Percentiles rank a stretch among this genome's conserved stretches.
These are phyloP conservation scores for Macheiramphus alcinus DNA, from an alignment of 2,113 vertebrate genomes.

Conservation along the genomic window DNA sequence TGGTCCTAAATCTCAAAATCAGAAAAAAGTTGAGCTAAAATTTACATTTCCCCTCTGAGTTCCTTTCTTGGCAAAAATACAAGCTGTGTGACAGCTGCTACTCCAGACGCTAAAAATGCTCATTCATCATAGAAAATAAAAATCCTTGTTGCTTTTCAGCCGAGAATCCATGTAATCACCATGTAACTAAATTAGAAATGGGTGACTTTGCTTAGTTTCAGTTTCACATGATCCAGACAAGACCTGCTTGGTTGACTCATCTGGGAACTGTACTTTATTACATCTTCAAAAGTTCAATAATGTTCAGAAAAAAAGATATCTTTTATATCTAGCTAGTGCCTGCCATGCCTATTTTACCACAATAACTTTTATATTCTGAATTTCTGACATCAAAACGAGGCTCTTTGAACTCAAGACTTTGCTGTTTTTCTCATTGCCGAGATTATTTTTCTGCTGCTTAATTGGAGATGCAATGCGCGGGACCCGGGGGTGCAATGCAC, in stretches of 20 bases:
- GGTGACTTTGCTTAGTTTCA: slow-evolving; percentile 52
- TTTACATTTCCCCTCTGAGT: background rate
- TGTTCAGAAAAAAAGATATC: background rate
- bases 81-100: slow-evolving; percentile 41
- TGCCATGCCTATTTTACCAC: background rate
- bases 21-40: background rate
- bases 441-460: background rate
- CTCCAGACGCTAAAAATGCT: slow-evolving; percentile 19
- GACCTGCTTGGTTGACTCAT: slow-evolving; percentile 38
- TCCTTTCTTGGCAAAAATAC: background rate
- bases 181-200: slow-evolving; percentile 69
- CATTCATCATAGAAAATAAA: slow-evolving; percentile 33
- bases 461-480: background rate
- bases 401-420: background rate
- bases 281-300: slow-evolving; percentile 1
- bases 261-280: background rate
- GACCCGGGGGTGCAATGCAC: fast-evolving
- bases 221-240: slow-evolving; percentile 55
- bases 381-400: background rate
- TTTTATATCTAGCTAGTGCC: background rate
- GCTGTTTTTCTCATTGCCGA: background rate
- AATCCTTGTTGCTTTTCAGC: background rate
- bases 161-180: slow-evolving; percentile 57
- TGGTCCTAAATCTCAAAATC: background rate
- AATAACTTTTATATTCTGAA: background rate